Percentiles rank a stretch among this genome's conserved stretches.
These are phyloP conservation scores for Eudyptes chrysolophus DNA, from an alignment of 2,113 vertebrate species.

Conservation along the genomic window DNA sequence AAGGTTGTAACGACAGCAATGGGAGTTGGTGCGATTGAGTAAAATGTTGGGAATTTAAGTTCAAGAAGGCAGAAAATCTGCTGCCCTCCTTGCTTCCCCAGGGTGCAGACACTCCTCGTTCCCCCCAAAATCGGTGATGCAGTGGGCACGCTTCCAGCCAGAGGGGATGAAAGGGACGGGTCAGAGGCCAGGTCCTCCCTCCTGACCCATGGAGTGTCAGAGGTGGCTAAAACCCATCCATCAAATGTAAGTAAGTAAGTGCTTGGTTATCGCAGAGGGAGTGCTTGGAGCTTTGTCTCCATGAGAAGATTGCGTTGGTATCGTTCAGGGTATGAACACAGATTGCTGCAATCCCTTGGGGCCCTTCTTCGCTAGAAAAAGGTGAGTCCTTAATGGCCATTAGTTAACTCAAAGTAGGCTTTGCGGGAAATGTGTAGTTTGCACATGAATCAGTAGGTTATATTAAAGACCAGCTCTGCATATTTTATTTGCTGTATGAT, in stretches of 20 bases:
- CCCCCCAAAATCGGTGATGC: neutral
- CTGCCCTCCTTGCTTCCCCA: neutral
- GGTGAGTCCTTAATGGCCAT: constrained; percentile 43
- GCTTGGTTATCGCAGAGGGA: neutral
- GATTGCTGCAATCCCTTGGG: constrained; percentile 39
- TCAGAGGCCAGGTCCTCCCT: constrained; percentile 27
- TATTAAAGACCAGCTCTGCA: constrained; percentile 44
- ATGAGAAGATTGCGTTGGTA: constrained; percentile 5
- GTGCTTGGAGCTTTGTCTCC: constrained; percentile 8
- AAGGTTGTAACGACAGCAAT: neutral
- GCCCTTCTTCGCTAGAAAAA: constrained; percentile 11
- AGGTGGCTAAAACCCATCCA: constrained; percentile 10
- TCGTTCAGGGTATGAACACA: constrained; percentile 20
- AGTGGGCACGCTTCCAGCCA: constrained; percentile 10
- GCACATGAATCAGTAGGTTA: constrained; percentile 52
- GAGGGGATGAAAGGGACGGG: neutral
- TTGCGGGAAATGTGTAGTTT: constrained; percentile 43
- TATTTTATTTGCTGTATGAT: constrained; percentile 52
- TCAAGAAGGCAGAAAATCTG: neutral
- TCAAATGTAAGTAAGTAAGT: neutral
- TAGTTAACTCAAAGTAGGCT: constrained; percentile 51
- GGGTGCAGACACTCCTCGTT: rapidly evolving
- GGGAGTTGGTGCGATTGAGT: neutral
- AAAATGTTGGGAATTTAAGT: neutral
- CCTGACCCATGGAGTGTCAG: neutral